Conservation (phyloP, 2,113 vertebrate genomes). For the Thymallus thymallus region DNA sequence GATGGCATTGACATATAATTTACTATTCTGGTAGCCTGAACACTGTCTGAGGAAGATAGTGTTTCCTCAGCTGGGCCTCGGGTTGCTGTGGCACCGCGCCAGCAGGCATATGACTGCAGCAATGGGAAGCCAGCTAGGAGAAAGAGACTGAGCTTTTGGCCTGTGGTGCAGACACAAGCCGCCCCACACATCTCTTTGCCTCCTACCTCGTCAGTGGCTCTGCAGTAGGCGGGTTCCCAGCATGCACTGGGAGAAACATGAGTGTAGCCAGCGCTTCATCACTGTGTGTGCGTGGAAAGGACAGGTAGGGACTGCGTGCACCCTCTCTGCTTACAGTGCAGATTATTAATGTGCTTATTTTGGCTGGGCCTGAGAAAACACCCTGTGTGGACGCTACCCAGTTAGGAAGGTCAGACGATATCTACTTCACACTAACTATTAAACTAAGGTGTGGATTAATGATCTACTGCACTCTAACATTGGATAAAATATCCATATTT, state of each 20-base stretch:
- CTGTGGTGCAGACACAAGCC: constrained; percentile 38
- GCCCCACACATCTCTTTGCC: not conserved
- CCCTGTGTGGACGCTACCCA: not conserved
- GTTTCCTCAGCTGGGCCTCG: constrained; percentile 66
- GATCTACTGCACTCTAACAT: not conserved
- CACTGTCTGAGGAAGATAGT: constrained; percentile 36
- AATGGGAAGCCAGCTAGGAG: constrained; percentile 61
- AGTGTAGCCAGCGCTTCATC: no score
- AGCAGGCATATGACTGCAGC: constrained; percentile 78
- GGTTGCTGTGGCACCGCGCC: constrained; percentile 71
- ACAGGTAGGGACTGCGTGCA: not conserved
- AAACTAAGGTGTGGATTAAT: constrained; percentile 1
- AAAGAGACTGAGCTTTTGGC: constrained; percentile 47
- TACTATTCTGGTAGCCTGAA: constrained; percentile 85
- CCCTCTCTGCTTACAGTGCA: not conserved
- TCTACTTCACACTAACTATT: not conserved
- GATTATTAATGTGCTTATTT: not conserved
- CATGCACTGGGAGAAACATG: not conserved
- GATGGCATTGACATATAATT: constrained; percentile 78
- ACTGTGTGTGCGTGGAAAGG: not conserved
- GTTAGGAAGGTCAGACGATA: not conserved
- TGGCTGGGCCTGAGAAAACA: not conserved
- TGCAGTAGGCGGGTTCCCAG: not conserved
- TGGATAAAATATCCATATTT: not conserved
- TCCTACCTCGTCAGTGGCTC: no score